Percentiles rank a stretch among this genome's conserved stretches.
These are phyloP conservation scores for Xiphydria camelus DNA, from an alignment of 2,888 invertebrate species.

Conservation along the genomic window DNA sequence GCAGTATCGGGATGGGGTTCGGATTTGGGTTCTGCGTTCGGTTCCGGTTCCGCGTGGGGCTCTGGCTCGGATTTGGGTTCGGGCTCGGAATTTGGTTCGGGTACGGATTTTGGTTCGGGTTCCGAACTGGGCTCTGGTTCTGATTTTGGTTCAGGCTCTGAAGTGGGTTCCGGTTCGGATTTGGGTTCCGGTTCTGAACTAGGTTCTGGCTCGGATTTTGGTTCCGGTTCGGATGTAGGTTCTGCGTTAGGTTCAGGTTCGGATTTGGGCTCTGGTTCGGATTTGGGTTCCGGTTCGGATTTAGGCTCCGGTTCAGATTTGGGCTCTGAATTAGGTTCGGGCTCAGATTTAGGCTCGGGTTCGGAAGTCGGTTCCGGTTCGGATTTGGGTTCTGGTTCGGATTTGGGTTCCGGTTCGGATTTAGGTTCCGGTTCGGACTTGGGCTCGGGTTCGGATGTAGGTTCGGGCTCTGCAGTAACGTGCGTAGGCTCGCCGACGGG, in stretches of 20 bases:
- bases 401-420: slow-evolving; percentile 58
- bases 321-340: slow-evolving; percentile 52
- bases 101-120: slow-evolving; percentile 53
- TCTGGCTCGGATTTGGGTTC: slow-evolving; percentile 54
- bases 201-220: slow-evolving; percentile 47
- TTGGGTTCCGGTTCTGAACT: slow-evolving; percentile 54
- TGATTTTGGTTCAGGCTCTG: slow-evolving; percentile 59
- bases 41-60: slow-evolving; percentile 56
- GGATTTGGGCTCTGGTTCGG: slow-evolving; percentile 37
- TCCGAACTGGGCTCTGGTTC: slow-evolving; percentile 61
- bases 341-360: slow-evolving; percentile 46
- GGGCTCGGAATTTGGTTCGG: slow-evolving; percentile 57
- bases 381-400: slow-evolving; percentile 55
- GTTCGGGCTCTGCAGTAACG: slow-evolving; percentile 31
- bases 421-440: slow-evolving; percentile 47
- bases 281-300: slow-evolving; percentile 47
- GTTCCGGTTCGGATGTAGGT: slow-evolving; percentile 48
- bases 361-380: slow-evolving; percentile 48
- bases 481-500: slow-evolving; percentile 43
- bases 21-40: slow-evolving; percentile 50
- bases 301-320: slow-evolving; percentile 54
- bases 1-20: slow-evolving; percentile 51
- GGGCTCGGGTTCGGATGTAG: slow-evolving; percentile 34
- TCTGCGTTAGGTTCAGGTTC: slow-evolving; percentile 46
- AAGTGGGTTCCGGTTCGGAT: slow-evolving; percentile 53